A percentile compares a stretch with the other conserved stretches of the same genome.
phyloP scores from a whole-genome alignment of 2,888 invertebrate genomes.

The Synergus laeviventris region DNA sequence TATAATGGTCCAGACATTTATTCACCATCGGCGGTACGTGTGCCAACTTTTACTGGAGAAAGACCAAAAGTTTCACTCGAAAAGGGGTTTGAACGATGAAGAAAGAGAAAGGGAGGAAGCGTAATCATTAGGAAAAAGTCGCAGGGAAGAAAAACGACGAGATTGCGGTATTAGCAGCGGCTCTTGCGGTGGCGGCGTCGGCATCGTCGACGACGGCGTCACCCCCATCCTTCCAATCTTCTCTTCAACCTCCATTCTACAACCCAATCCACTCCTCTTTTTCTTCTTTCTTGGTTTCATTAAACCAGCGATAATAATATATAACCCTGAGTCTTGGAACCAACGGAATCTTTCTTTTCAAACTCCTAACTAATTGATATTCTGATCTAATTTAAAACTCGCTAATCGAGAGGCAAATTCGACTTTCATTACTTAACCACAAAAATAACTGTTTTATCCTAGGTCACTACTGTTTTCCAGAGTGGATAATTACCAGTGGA shows the following conservation, averaged over 20 bases:
- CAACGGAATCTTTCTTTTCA: neutral
- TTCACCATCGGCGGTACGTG: slow-evolving; percentile 67
- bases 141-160: slow-evolving; percentile 61
- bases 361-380: neutral
- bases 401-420: too few relatives aligned
- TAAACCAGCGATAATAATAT: slow-evolving; percentile 54
- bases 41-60: slow-evolving; percentile 71
- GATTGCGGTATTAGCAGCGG: slow-evolving; percentile 69
- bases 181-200: slow-evolving; percentile 53
- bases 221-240: slow-evolving; percentile 52
- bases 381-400: neutral
- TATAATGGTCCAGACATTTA: slow-evolving; percentile 70
- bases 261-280: slow-evolving; percentile 45
- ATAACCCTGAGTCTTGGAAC: slow-evolving; percentile 46
- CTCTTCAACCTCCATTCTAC: slow-evolving; percentile 48
- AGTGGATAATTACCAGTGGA: neutral
- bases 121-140: slow-evolving; percentile 68
- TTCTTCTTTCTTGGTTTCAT: slow-evolving; percentile 49
- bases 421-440: neutral
- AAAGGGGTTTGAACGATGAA: slow-evolving; percentile 36
- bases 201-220: slow-evolving; percentile 41
- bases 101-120: slow-evolving; percentile 36
- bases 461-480: neutral
- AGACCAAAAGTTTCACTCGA: slow-evolving; percentile 68
- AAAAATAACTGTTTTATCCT: neutral